Conservation (phyloP, 53 echinoderm and acorn worm genomes). For the Temnopleurus reevesii region DNA sequence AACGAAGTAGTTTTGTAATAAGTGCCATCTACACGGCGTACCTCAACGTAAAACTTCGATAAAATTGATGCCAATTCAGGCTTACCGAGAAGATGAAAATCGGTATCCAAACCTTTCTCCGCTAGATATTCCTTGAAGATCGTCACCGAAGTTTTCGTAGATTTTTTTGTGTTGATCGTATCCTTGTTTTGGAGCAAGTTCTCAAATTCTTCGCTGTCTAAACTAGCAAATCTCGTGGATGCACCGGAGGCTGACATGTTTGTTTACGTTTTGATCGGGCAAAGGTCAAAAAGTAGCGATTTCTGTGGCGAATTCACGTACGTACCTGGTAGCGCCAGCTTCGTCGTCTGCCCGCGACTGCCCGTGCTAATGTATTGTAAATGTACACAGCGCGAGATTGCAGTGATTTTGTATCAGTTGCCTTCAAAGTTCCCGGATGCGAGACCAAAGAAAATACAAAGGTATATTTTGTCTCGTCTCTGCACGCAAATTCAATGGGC, state of each 20-base stretch:
- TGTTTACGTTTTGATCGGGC: not conserved
- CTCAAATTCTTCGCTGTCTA: slow-evolving; percentile 23
- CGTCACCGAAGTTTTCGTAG: not conserved
- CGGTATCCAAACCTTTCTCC: not conserved
- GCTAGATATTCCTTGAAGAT: slow-evolving; percentile 28
- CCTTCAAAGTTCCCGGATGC: too few species aligned
- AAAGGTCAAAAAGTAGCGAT: not conserved
- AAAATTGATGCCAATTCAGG: not conserved
- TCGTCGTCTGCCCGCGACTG: too few species aligned
- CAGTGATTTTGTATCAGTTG: too few species aligned
- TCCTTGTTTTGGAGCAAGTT: not conserved
- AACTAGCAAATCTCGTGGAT: slow-evolving; percentile 13
- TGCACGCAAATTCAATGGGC: too few species aligned
- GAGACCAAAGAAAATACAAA: too few species aligned
- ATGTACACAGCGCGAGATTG: too few species aligned
- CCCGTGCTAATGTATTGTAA: too few species aligned
- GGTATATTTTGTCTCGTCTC: too few species aligned
- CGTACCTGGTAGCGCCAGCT: not conserved
- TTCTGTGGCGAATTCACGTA: not conserved
- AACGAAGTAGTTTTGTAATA: slow-evolving; percentile 19
- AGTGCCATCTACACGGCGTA: not conserved
- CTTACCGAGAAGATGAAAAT: not conserved
- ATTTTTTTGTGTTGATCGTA: slow-evolving; percentile 26
- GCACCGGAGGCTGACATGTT: slow-evolving; percentile 44
- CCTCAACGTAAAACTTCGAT: slow-evolving; percentile 27